phyloP scores from a whole-genome alignment of 2,888 invertebrate species.

The Tenthredo distinguenda region DNA sequence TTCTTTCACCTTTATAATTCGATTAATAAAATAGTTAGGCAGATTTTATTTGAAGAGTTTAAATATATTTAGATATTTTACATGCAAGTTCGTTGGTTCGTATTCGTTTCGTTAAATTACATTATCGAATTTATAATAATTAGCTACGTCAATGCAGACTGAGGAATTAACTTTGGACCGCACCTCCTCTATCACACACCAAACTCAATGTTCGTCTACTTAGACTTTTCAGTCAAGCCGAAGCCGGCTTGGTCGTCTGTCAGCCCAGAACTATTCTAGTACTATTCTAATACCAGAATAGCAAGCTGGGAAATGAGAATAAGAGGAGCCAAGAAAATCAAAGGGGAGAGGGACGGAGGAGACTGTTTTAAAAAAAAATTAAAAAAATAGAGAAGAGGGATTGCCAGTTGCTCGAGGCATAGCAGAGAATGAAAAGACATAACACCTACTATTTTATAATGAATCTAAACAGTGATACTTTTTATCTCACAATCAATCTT shows the following conservation, averaged over 20 bases:
- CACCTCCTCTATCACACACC: slow-evolving; percentile 46
- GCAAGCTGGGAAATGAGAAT: slow-evolving; percentile 51
- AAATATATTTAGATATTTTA: background rate
- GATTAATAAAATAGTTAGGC: background rate
- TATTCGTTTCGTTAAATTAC: background rate
- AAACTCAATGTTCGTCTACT: slow-evolving; percentile 42
- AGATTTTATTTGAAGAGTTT: background rate
- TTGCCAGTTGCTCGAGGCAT: slow-evolving; percentile 17
- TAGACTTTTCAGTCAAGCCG: slow-evolving; percentile 42
- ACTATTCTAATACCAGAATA: slow-evolving; percentile 49
- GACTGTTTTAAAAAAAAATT: background rate
- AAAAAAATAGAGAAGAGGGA: slow-evolving; percentile 27
- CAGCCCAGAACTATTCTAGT: slow-evolving; percentile 53
- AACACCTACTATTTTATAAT: background rate
- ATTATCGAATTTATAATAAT: slow-evolving; percentile 18
- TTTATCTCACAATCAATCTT: slow-evolving; percentile 36
- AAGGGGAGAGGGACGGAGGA: slow-evolving; percentile 14
- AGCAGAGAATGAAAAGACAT: background rate
- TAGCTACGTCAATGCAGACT: slow-evolving; percentile 22
- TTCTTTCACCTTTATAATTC: slow-evolving; percentile 11
- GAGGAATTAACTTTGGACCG: slow-evolving; percentile 28
- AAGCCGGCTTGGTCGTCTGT: slow-evolving; percentile 46
- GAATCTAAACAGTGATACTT: slow-evolving; percentile 3
- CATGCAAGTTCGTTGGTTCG: background rate
- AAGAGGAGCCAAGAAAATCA: slow-evolving; percentile 47